Percentiles rank a stretch among this genome's conserved stretches.
These are phyloP conservation scores for Myiagra hebetior DNA, from an alignment of 2,113 vertebrate genomes.

Conservation along the genomic window DNA sequence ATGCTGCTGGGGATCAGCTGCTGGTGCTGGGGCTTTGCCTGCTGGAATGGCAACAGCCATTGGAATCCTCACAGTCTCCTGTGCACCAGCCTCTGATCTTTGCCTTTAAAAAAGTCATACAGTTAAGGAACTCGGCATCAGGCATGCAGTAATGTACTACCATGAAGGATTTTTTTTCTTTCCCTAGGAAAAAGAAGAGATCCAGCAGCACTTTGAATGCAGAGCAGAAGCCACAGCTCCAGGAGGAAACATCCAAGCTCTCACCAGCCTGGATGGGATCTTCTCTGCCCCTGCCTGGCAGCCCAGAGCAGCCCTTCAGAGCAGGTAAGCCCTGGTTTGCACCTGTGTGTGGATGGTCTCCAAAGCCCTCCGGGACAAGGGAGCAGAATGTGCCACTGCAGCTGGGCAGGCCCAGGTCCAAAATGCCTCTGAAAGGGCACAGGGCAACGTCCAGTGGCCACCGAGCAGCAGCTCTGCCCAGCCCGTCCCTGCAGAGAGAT, in stretches of 20 bases:
- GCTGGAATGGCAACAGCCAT: background rate
- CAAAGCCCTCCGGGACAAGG: background rate
- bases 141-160: background rate
- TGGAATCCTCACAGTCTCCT: background rate
- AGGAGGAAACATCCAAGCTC: background rate
- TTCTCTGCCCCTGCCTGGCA: background rate
- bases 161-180: background rate
- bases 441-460: too few species aligned
- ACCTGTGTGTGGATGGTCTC: background rate
- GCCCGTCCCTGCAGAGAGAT: background rate
- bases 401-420: background rate
- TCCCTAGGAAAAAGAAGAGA: background rate
- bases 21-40: background rate
- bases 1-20: background rate
- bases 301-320: background rate
- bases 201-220: background rate
- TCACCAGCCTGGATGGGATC: rapidly evolving
- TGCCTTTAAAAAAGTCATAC: background rate
- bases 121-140: background rate
- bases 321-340: background rate
- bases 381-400: background rate
- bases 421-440: background rate
- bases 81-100: background rate
- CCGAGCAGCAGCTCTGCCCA: background rate
- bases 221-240: background rate